A percentile compares a stretch with the other conserved stretches of the same genome.
phyloP scores from a whole-genome alignment of 2,888 invertebrate genomes.

The Hypolimnas misippus region DNA sequence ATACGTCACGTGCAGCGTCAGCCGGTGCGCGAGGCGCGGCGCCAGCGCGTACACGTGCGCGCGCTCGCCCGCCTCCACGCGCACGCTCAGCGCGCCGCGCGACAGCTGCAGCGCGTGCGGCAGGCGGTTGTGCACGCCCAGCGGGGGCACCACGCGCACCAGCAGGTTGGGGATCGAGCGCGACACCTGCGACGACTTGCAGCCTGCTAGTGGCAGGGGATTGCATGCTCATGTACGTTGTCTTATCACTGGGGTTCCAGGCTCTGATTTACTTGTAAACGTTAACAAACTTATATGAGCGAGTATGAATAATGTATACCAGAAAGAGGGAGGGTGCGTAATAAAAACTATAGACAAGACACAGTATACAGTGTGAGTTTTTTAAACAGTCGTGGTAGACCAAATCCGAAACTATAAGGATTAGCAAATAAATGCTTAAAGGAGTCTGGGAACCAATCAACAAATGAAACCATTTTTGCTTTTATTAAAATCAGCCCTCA shows the following conservation, averaged over 20 bases:
- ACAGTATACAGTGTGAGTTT: too few species aligned
- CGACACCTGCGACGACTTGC: conserved; percentile 66
- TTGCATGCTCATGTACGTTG: not conserved
- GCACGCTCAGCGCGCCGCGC: conserved; percentile 62
- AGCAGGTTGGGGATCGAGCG: conserved; percentile 88
- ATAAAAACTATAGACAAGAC: too few species aligned
- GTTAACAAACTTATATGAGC: too few species aligned
- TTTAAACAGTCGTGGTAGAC: too few species aligned
- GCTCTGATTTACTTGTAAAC: too few species aligned
- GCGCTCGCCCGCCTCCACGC: conserved; percentile 89
- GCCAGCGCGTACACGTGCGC: conserved; percentile 88
- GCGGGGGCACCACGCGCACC: conserved; percentile 88
- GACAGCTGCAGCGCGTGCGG: conserved; percentile 86
- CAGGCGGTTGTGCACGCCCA: conserved; percentile 89
- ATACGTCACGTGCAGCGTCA: conserved; percentile 83
- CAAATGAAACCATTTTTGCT: too few species aligned
- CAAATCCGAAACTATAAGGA: too few species aligned
- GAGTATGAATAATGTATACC: too few species aligned
- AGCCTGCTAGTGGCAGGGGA: conserved; percentile 58
- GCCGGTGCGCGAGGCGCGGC: conserved; percentile 82
- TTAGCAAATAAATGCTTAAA: too few species aligned
- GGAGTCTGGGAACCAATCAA: too few species aligned
- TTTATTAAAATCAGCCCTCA: too few species aligned
- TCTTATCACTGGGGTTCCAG: not conserved
- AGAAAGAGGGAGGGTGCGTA: too few species aligned